A percentile compares a stretch with the other conserved stretches of the same genome.
phyloP scores from a whole-genome alignment of 1,140 invertebrate genomes.

The Trachelipus rathkii region DNA sequence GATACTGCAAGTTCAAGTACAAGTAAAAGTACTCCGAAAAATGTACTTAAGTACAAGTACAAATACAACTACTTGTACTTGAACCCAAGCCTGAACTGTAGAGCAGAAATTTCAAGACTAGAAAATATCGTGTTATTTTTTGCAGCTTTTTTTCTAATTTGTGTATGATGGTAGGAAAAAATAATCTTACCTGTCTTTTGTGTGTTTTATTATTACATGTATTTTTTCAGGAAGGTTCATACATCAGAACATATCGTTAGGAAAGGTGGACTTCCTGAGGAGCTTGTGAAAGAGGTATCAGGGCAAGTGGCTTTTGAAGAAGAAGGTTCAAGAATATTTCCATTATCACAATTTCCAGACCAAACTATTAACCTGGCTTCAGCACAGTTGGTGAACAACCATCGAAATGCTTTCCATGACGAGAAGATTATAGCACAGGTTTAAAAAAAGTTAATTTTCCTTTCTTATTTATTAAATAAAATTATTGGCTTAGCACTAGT shows the following conservation, averaged over 20 bases:
- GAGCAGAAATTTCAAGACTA: no score
- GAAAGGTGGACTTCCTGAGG: slow-evolving; percentile 54
- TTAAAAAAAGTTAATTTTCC: neutral
- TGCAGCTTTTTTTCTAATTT: no score
- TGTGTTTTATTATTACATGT: slow-evolving; percentile 2
- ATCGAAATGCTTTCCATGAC: slow-evolving; percentile 49
- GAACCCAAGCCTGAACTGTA: no score
- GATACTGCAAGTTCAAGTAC: no score
- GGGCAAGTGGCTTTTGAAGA: slow-evolving; percentile 58
- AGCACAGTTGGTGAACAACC: slow-evolving; percentile 52
- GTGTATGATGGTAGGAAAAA: no score
- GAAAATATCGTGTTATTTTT: no score
- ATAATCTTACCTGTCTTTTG: no score
- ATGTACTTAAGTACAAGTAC: no score
- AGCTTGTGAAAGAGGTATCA: slow-evolving; percentile 54
- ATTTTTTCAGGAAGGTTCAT: slow-evolving; percentile 50
- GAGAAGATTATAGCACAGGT: slow-evolving; percentile 54
- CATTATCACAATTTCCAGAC: slow-evolving; percentile 57
- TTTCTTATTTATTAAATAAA: no score
- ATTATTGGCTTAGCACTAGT: no score
- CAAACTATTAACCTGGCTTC: slow-evolving; percentile 57
- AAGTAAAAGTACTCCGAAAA: no score
- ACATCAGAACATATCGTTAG: slow-evolving; percentile 54
- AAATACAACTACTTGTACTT: no score
- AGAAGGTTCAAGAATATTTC: slow-evolving; percentile 52